phyloP scores from a whole-genome alignment of 2,113 vertebrate species.

The Desmodus rotundus region DNA sequence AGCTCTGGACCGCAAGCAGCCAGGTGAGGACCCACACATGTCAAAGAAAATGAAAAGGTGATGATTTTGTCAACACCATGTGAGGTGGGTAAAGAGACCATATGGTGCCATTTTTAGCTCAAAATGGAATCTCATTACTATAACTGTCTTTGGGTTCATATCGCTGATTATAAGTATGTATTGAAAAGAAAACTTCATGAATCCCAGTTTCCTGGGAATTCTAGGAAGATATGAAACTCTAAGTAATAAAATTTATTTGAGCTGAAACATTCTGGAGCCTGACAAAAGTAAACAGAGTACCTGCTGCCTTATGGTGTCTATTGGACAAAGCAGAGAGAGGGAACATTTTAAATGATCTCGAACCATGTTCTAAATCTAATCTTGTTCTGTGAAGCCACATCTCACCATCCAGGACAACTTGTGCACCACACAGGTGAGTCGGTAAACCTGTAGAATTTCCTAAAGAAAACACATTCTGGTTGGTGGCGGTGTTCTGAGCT shows the following conservation, averaged over 20 bases:
- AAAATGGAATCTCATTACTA: slow-evolving; percentile 17
- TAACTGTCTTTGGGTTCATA: neutral
- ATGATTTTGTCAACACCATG: neutral
- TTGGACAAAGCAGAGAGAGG: neutral
- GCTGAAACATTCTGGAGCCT: neutral
- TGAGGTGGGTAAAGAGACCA: neutral
- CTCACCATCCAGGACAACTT: neutral
- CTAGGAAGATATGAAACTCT: neutral
- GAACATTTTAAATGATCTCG: neutral
- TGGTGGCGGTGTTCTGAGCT: neutral
- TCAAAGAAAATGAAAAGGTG: neutral
- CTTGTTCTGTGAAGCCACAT: neutral
- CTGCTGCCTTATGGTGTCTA: neutral
- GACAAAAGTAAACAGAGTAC: slow-evolving; percentile 15
- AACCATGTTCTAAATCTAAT: neutral
- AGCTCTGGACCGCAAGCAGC: neutral
- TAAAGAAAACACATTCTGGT: neutral
- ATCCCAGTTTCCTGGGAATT: neutral
- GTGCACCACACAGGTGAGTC: neutral
- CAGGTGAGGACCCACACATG: neutral
- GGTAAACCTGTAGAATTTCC: neutral
- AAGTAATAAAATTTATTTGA: slow-evolving; percentile 26
- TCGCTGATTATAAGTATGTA: neutral
- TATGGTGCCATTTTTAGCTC: neutral
- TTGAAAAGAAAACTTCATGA: neutral